A percentile compares a stretch with the other conserved stretches of the same genome.
Conservation (phyloP, 2,888 invertebrate species). For the Crossocerus cetratus region DNA sequence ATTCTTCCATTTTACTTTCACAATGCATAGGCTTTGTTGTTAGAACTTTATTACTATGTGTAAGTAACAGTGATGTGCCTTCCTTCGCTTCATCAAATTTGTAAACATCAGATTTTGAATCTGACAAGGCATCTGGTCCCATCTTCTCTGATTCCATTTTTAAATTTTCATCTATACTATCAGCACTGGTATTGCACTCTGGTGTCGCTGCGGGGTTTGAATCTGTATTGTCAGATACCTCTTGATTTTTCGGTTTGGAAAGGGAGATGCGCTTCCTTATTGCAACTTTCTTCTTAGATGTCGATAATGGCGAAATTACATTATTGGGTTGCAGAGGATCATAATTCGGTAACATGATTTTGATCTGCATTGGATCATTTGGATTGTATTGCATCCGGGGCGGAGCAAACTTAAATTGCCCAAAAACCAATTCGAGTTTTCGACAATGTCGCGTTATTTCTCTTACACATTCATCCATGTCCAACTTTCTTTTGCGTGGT, state of each 20-base stretch:
- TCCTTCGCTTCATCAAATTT: no score
- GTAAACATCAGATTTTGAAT: no score
- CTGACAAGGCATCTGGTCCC: no score
- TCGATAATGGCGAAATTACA: constrained; percentile 13
- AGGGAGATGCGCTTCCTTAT: constrained; percentile 44
- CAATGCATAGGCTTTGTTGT: no score
- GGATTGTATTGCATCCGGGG: constrained; percentile 71
- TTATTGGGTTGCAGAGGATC: constrained; percentile 62
- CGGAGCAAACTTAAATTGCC: constrained; percentile 71
- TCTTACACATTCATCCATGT: constrained; percentile 71
- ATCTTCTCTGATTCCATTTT: no score
- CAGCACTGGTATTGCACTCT: neutral
- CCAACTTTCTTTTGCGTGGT: constrained; percentile 69
- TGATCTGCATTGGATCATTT: constrained; percentile 71
- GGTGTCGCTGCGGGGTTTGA: neutral
- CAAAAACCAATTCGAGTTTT: constrained; percentile 70
- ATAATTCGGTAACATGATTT: constrained; percentile 70
- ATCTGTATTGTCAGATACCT: no score
- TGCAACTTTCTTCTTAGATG: constrained; percentile 22
- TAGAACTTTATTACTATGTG: no score
- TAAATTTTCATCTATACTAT: no score
- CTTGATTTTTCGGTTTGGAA: constrained; percentile 38
- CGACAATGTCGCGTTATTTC: constrained; percentile 72
- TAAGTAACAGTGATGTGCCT: no score
- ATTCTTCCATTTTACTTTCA: no score